These are phyloP conservation scores for Diarsia rubi DNA, from an alignment of 2,888 invertebrate species.

Conservation along the genomic window DNA sequence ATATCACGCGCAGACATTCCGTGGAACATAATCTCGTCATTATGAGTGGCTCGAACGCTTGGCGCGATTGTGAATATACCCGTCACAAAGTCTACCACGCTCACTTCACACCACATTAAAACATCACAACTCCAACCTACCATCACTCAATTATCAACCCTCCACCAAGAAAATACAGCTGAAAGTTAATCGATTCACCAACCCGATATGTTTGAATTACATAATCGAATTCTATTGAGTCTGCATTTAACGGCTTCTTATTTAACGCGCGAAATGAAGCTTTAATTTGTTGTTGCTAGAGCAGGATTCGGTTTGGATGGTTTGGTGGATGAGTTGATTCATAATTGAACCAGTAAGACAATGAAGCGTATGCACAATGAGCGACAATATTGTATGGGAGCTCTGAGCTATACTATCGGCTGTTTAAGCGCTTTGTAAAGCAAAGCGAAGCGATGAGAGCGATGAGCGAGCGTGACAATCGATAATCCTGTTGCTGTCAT, in stretches of 20 bases:
- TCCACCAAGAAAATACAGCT: constrained; percentile 63
- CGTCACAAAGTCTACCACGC: constrained; percentile 72
- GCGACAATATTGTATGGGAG: constrained; percentile 78
- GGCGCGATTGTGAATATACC: constrained; percentile 80
- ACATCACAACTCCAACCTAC: constrained; percentile 50
- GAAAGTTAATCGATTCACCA: constrained; percentile 69
- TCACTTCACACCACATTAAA: constrained; percentile 22
- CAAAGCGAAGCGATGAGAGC: constrained; percentile 51
- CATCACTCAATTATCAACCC: constrained; percentile 71
- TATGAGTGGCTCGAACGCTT: constrained; percentile 79
- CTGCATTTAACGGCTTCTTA: constrained; percentile 77
- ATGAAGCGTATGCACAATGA: constrained; percentile 77
- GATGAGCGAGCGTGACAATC: constrained; percentile 38
- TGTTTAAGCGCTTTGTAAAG: constrained; percentile 63
- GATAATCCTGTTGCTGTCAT: constrained; percentile 48
- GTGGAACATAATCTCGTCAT: constrained; percentile 73
- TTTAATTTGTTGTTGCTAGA: constrained; percentile 8
- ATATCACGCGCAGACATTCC: constrained; percentile 65
- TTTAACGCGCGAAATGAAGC: constrained; percentile 29
- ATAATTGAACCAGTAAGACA: constrained; percentile 72
- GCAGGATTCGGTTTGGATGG: constrained; percentile 42
- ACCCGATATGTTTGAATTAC: constrained; percentile 71
- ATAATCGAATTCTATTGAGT: constrained; percentile 70
- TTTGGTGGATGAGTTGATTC: constrained; percentile 61
- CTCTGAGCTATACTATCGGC: constrained; percentile 69